Conservation (phyloP, 2,888 invertebrate genomes). For the Bhutanitis thaidina region DNA sequence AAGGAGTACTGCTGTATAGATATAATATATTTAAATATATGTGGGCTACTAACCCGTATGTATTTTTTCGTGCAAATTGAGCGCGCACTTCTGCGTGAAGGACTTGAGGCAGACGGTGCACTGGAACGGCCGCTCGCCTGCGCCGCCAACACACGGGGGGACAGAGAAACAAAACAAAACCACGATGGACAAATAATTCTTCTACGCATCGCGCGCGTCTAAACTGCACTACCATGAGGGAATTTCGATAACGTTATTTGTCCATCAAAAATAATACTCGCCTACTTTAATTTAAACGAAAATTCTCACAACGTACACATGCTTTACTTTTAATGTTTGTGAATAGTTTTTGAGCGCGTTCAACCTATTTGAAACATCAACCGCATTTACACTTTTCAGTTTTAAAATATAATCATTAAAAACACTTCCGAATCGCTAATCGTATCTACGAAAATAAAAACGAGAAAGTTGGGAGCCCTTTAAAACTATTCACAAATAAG, state of each 20-base stretch:
- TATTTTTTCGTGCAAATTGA: constrained; percentile 82
- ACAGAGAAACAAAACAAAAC: constrained; percentile 80
- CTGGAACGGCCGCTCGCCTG: constrained; percentile 82
- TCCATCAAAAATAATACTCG: constrained; percentile 71
- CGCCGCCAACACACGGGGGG: constrained; percentile 68
- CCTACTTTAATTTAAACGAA: constrained; percentile 60
- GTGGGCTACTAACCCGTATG: constrained; percentile 82
- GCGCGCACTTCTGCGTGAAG: constrained; percentile 82
- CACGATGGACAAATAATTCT: constrained; percentile 78
- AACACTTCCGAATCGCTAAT: constrained; percentile 57
- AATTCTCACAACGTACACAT: constrained; percentile 77
- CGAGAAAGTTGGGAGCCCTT: constrained; percentile 61
- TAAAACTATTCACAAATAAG: constrained; percentile 79
- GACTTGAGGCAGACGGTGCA: constrained; percentile 82
- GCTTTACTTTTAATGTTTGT: constrained; percentile 73
- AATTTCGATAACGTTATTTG: constrained; percentile 67
- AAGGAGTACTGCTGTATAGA: constrained; percentile 47
- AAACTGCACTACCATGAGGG: constrained; percentile 63
- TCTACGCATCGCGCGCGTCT: constrained; percentile 34
- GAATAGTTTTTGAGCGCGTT: constrained; percentile 80
- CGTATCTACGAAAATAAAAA: constrained; percentile 28
- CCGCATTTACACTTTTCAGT: constrained; percentile 23
- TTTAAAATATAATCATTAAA: constrained; percentile 25
- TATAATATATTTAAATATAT: constrained; percentile 44
- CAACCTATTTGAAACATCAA: constrained; percentile 36